These are phyloP conservation scores for Lucinisca nassula DNA, from an alignment of 2,888 invertebrate genomes.

Conservation along the genomic window DNA sequence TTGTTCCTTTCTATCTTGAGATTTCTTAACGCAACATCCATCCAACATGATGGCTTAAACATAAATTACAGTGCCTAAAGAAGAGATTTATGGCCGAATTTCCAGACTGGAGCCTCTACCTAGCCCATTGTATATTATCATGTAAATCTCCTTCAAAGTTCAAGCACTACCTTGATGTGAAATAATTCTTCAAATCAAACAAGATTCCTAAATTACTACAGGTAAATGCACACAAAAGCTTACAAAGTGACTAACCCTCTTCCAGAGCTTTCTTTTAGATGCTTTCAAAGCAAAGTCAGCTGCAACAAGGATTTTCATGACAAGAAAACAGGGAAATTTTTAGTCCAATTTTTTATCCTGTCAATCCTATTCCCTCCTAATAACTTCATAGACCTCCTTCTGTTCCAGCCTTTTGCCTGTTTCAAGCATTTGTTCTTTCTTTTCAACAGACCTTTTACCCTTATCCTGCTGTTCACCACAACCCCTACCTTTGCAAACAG, in stretches of 20 bases:
- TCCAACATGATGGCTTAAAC: background rate
- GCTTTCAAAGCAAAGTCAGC: too few relatives aligned
- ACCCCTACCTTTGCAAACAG: too few relatives aligned
- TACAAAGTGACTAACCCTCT: background rate
- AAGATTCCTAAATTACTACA: background rate
- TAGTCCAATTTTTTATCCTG: too few relatives aligned
- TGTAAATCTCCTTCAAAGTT: background rate
- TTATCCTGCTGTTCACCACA: too few relatives aligned
- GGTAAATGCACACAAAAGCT: background rate
- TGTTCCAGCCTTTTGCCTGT: too few relatives aligned
- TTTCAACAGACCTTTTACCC: too few relatives aligned
- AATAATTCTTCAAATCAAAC: background rate
- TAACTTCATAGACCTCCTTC: too few relatives aligned
- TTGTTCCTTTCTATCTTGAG: slow-evolving; percentile 1
- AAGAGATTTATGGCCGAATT: background rate
- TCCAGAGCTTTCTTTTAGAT: background rate
- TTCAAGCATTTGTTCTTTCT: too few relatives aligned
- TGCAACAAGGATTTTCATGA: too few relatives aligned
- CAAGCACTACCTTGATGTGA: background rate
- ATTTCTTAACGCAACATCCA: background rate
- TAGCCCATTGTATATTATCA: background rate
- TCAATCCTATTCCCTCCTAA: too few relatives aligned
- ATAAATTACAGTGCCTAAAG: background rate
- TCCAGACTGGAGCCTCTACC: background rate
- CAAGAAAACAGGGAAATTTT: too few relatives aligned